A percentile compares a stretch with the other conserved stretches of the same genome.
Evolutionary conservation across 2,797 vertebrate species (phyloP).

Genomic region (Sebastes iracundus): DNA sequence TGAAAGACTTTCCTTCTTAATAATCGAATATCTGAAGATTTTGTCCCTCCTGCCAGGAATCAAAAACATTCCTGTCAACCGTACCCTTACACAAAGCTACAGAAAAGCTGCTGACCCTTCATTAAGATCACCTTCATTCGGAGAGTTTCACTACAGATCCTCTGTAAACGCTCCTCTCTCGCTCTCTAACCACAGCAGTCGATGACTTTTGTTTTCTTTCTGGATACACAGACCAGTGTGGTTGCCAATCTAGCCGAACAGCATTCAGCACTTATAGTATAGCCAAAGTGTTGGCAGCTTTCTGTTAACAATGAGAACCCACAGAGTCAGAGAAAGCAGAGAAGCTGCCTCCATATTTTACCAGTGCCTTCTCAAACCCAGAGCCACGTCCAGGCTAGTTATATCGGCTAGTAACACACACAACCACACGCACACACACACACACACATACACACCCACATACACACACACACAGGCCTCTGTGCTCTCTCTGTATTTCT

Average conservation of each 20-base stretch:
- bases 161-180: neutral
- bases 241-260: conserved; percentile 53
- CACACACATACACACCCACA: neutral
- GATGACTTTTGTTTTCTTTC: neutral
- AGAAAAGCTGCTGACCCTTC: neutral
- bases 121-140: neutral
- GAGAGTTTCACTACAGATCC: neutral
- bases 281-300: conserved; percentile 67
- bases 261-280: conserved; percentile 56
- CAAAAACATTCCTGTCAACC: conserved; percentile 46
- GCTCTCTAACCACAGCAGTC: neutral
- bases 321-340: conserved; percentile 52
- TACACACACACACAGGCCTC: conserved; percentile 14
- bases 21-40: neutral
- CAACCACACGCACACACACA: conserved; percentile 21
- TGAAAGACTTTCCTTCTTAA: conserved; percentile 6
- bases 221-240: conserved; percentile 9
- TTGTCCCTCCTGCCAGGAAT: conserved; percentile 4
- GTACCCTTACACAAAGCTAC: neutral
- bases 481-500: conserved; percentile 17
- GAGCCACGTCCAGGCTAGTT: conserved; percentile 59
- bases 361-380: conserved; percentile 75
- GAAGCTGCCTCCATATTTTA: conserved; percentile 66
- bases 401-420: conserved; percentile 35
- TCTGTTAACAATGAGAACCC: conserved; percentile 46